These are phyloP conservation scores for Trichogramma evanescens DNA, from an alignment of 2,888 invertebrate species.

Conservation along the genomic window DNA sequence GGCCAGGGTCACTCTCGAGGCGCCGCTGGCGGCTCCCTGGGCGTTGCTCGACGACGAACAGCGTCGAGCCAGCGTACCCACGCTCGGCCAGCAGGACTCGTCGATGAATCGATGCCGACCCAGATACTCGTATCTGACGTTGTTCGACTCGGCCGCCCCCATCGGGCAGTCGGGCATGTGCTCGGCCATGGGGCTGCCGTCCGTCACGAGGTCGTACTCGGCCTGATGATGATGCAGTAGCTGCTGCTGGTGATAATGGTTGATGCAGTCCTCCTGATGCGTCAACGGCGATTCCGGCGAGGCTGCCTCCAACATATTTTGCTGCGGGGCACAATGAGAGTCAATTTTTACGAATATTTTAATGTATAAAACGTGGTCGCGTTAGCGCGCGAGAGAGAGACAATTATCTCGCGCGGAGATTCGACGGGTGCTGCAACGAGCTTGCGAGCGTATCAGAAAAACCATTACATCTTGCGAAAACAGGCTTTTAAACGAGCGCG, in stretches of 20 bases:
- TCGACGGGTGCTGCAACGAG: too few relatives aligned
- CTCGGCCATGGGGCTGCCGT: constrained; percentile 7
- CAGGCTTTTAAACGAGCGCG: too few relatives aligned
- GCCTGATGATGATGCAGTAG: background rate
- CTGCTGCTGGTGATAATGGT: constrained; percentile 37
- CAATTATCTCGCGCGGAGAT: too few relatives aligned
- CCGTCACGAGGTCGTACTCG: constrained; percentile 16
- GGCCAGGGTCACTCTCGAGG: background rate
- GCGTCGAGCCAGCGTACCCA: constrained; percentile 45
- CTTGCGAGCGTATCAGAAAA: too few relatives aligned
- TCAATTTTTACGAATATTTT: too few relatives aligned
- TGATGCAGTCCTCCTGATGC: constrained; percentile 35
- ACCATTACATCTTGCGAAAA: too few relatives aligned
- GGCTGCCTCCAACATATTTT: too few relatives aligned
- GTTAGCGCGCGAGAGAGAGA: too few relatives aligned
- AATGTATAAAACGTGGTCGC: too few relatives aligned
- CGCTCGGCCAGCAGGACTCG: constrained; percentile 33
- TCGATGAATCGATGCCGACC: too few relatives aligned
- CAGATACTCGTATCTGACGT: constrained; percentile 11
- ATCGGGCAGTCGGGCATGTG: constrained; percentile 25
- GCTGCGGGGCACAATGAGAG: too few relatives aligned
- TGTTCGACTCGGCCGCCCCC: constrained; percentile 33
- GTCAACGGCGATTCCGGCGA: constrained; percentile 19
- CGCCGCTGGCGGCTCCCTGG: background rate
- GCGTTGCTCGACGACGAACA: constrained; percentile 51